Evolutionary conservation across 35 echinoderm and acorn worm genomes (phyloP).

Genomic region (Amphiura filiformis): DNA sequence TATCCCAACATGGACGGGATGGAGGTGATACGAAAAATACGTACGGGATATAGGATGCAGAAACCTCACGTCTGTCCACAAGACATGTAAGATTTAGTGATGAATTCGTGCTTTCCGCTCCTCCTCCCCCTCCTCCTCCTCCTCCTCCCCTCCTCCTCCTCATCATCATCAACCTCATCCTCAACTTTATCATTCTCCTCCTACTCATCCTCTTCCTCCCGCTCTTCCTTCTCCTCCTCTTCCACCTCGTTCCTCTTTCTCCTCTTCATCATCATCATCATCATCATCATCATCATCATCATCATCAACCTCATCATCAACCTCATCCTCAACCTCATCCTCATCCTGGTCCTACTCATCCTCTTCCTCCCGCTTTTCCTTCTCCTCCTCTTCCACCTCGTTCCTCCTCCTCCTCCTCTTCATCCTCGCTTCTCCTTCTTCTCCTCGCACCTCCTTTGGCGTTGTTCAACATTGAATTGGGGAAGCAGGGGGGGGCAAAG

Average conservation of each 20-base stretch:
- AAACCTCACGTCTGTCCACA: slow-evolving; percentile 55
- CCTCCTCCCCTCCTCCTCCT: neutral
- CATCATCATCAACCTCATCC: neutral
- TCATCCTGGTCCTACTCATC: too few species aligned
- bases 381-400: neutral
- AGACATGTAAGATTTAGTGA: slow-evolving; percentile 69
- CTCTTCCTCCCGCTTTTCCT: neutral
- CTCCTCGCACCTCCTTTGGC: neutral
- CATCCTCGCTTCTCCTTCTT: neutral
- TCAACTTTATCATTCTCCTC: neutral
- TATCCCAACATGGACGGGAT: slow-evolving; percentile 61
- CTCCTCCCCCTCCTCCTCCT: too few species aligned
- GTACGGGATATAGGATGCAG: slow-evolving; percentile 68
- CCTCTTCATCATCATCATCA: neutral
- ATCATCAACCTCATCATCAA: too few species aligned
- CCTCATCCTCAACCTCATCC: too few species aligned
- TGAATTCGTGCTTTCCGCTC: too few species aligned
- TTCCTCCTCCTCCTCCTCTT: neutral
- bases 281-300: neutral
- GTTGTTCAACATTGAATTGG: neutral
- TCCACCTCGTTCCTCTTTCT: neutral
- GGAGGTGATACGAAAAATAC: slow-evolving; percentile 36
- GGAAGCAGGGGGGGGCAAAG: neutral
- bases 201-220: too few species aligned
- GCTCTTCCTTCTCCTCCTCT: neutral